Base-by-base conservation (phyloP, 2,888 invertebrate species). In the Conistra vaccinii region DNA sequence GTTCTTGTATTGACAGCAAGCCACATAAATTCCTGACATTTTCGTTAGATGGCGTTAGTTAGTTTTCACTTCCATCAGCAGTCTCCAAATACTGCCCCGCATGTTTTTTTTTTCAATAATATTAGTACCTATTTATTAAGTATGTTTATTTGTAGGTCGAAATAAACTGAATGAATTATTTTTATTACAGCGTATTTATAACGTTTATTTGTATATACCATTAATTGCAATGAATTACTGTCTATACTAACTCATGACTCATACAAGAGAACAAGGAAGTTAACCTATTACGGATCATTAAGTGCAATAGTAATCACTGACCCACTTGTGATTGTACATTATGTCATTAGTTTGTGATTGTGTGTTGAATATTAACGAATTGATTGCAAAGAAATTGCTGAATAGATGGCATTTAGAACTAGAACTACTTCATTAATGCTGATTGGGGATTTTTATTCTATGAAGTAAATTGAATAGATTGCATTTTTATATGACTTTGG, bases 281-380 rank as follows among this genome's bases (percentile, higher is more conserved):
- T 17, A 32, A 68, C 26, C 45, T 67, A 85, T 83, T 83, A 85
- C 58, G 85, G 69, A 70, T 72, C 78, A 82, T 81, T 86, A 84
- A 80, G 29, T 85, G 65, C 81, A 51, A 73, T 62, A 58, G 79
- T 65, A 73, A 87, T 77, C 68, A 73, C 71, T 85, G 85, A 83
- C 81, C 87, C 48, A 83, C 20, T 83, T 85, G 48, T 53, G 65
- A 78, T 60, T 32, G 78, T 17, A 20, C 60, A 79, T 85, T 81
- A 79, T 69, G 73, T 69, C 60, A 81, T 83, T 81, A 62, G 42
- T 39, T 39, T 58, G n/a, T 26, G 14, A 48, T 80, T 62, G 62
- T 65, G 48, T 58, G n/a, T 83, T 77, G 66, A 58, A 77, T 73
- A 57, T n/a, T 73, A 55, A 78, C 32, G 42, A 68, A 7, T 51